phyloP scores from a whole-genome alignment of 2,797 vertebrate species.

The Halcyon badia region DNA sequence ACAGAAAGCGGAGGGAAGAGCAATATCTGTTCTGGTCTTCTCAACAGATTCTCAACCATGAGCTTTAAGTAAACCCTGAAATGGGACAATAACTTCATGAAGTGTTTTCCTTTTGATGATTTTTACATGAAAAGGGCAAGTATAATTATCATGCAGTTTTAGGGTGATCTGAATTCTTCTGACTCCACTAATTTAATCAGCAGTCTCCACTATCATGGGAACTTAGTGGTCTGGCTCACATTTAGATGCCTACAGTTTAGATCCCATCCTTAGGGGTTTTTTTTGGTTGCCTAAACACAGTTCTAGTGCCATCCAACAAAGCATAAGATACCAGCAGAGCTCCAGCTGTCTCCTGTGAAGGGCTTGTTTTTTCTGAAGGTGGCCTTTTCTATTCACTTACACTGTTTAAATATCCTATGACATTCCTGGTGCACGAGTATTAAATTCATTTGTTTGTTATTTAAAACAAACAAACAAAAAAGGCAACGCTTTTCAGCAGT shows the following conservation, averaged over 20 bases:
- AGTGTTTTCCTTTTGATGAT: not conserved
- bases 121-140: not conserved
- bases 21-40: not conserved
- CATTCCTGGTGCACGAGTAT: not conserved
- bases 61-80: not conserved
- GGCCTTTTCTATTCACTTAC: not conserved
- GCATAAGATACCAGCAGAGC: not conserved
- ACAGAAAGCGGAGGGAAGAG: not conserved
- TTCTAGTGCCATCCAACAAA: not conserved
- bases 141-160: not conserved
- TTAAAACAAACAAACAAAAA: not conserved
- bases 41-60: not conserved
- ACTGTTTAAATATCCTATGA: not conserved
- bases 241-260: not conserved
- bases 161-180: not conserved
- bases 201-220: rapidly evolving
- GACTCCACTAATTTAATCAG: not conserved
- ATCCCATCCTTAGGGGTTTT: not conserved
- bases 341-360: not conserved
- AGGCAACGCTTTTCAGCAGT: not conserved
- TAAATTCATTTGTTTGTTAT: not conserved
- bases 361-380: not conserved
- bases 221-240: not conserved
- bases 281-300: not conserved
- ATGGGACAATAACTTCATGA: not conserved